Evolutionary conservation across 2,888 invertebrate genomes (phyloP).

Genomic region (Rhagonycha lutea): DNA sequence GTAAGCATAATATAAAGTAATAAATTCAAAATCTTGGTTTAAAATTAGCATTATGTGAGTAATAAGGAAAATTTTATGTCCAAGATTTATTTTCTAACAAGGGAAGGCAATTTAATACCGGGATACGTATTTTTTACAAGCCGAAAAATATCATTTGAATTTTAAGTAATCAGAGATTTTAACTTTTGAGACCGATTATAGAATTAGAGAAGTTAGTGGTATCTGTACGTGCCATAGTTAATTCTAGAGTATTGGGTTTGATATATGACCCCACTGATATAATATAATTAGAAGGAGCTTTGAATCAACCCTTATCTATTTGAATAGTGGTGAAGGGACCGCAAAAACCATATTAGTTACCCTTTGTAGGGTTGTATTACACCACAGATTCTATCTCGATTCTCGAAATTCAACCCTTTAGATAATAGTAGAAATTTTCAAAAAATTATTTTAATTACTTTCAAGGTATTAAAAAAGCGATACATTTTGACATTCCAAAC

Average conservation of each 20-base stretch:
- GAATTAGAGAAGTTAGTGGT: constrained; percentile 31
- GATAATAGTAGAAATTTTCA: constrained; percentile 20
- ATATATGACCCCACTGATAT: constrained; percentile 56
- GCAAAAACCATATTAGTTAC: constrained; percentile 56
- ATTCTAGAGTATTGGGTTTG: constrained; percentile 45
- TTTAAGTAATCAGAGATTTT: neutral
- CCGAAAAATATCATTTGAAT: neutral
- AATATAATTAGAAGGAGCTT: constrained; percentile 56
- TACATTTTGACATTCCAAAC: neutral
- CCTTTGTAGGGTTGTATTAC: constrained; percentile 52
- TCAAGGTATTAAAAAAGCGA: neutral
- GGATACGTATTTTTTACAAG: neutral
- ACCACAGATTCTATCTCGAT: constrained; percentile 34
- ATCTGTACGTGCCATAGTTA: constrained; percentile 31
- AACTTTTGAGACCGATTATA: constrained; percentile 20
- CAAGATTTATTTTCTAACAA: neutral
- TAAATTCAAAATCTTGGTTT: neutral
- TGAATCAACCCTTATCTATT: constrained; percentile 56
- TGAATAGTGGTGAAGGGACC: constrained; percentile 54
- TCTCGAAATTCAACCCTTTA: constrained; percentile 25
- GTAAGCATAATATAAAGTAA: neutral
- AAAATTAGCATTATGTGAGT: neutral
- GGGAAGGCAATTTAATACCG: neutral
- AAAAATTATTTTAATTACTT: neutral
- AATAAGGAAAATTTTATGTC: neutral